Evolutionary conservation across 64 coral and sea anemone species (phyloP).

Genomic region (Stichodactyla mertensii): DNA sequence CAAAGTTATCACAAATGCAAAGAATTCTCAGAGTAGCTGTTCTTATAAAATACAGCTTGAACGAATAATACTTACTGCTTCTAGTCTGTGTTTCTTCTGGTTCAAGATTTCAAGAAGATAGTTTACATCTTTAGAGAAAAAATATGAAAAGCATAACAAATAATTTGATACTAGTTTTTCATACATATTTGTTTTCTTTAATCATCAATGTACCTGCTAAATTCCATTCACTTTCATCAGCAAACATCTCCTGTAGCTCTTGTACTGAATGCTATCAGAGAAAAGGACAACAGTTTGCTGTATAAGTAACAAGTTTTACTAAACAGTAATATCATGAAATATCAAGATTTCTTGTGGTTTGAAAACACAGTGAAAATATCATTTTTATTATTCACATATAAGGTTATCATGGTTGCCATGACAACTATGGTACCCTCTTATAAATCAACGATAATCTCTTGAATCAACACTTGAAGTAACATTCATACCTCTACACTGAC

Average conservation of each 20-base stretch:
- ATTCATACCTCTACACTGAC: too few relatives aligned
- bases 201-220: conserved; percentile 40
- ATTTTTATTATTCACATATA: too few relatives aligned
- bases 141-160: background rate
- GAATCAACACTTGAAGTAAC: too few relatives aligned
- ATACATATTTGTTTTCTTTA: too few relatives aligned
- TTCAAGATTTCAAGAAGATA: conserved; percentile 84
- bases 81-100: conserved; percentile 85
- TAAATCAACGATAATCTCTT: too few relatives aligned
- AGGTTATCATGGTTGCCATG: too few relatives aligned
- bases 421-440: too few relatives aligned
- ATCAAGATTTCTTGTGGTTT: too few relatives aligned
- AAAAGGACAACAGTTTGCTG: background rate
- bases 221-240: conserved; percentile 50
- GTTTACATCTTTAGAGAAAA: conserved; percentile 74
- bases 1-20: background rate
- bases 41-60: background rate
- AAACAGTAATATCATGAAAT: too few relatives aligned
- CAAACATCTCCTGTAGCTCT: conserved; percentile 49
- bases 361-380: too few relatives aligned
- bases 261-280: conserved; percentile 19
- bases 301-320: too few relatives aligned
- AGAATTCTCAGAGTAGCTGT: background rate
- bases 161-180: background rate
- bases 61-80: conserved; percentile 79